phyloP scores from a whole-genome alignment of 2,113 vertebrate species.

The Dicaeum eximium region DNA sequence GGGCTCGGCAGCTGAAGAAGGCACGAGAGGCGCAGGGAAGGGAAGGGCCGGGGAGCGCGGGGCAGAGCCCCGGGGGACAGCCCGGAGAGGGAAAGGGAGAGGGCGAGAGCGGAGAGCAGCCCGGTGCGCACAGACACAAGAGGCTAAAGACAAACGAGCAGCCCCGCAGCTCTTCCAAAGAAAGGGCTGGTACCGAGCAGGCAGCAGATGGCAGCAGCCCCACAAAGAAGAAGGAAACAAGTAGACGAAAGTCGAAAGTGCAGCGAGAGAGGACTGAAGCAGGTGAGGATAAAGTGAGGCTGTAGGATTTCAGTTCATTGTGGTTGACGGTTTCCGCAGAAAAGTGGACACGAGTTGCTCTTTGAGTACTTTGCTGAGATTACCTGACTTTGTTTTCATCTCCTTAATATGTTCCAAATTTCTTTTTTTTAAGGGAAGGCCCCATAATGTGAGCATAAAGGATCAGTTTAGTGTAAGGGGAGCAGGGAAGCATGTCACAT shows the following conservation, averaged over 20 bases:
- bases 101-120: background rate
- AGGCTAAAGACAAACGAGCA: background rate
- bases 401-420: background rate
- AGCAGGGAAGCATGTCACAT: background rate
- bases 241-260: background rate
- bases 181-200: background rate
- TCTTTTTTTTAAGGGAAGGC: accelerated
- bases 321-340: background rate
- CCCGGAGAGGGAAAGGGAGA: background rate
- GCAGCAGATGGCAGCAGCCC: background rate
- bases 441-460: accelerated
- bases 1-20: slow-evolving; percentile 71
- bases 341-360: accelerated
- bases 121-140: background rate
- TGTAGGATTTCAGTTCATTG: background rate
- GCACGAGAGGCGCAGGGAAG: background rate
- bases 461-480: background rate
- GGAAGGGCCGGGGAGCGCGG: background rate
- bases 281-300: background rate
- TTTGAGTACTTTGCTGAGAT: background rate
- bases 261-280: background rate
- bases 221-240: background rate
- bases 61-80: background rate
- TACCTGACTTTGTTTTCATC: background rate
- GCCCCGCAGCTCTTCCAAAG: background rate